Percentiles rank a stretch among this genome's conserved stretches.
phyloP scores from a whole-genome alignment of 2,888 invertebrate genomes.

The Panzeria rudis region DNA sequence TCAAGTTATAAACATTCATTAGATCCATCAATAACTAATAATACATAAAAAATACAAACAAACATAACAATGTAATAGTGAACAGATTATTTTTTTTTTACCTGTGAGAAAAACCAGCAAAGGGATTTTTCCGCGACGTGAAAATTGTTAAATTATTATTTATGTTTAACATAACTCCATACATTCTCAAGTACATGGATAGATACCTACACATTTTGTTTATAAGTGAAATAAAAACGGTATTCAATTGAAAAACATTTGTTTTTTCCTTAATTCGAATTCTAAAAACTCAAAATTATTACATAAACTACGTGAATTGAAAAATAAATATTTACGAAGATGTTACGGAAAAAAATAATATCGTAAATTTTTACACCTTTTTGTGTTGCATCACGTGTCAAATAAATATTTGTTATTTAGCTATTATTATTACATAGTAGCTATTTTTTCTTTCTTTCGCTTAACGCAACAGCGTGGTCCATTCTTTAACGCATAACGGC shows the following conservation, averaged over 20 bases:
- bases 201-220: neutral
- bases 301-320: neutral
- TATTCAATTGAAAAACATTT: neutral
- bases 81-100: neutral
- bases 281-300: neutral
- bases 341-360: conserved; percentile 9
- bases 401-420: conserved; percentile 24
- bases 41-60: neutral
- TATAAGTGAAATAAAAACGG: conserved; percentile 12
- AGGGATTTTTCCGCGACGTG: conserved; percentile 20
- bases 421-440: neutral
- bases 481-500: neutral
- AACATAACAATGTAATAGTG: neutral
- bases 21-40: conserved; percentile 33
- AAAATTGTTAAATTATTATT: conserved; percentile 7
- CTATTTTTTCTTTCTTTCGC: conserved; percentile 6
- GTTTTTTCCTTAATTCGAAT: neutral
- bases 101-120: neutral
- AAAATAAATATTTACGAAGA: conserved; percentile 34
- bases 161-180: neutral
- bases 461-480: conserved; percentile 19
- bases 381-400: conserved; percentile 34
- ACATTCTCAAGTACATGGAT: neutral
- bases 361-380: conserved; percentile 4
- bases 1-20: conserved; percentile 15